These are phyloP conservation scores for Macrosiphum euphorbiae DNA, from an alignment of 2,888 invertebrate species.

Conservation along the genomic window DNA sequence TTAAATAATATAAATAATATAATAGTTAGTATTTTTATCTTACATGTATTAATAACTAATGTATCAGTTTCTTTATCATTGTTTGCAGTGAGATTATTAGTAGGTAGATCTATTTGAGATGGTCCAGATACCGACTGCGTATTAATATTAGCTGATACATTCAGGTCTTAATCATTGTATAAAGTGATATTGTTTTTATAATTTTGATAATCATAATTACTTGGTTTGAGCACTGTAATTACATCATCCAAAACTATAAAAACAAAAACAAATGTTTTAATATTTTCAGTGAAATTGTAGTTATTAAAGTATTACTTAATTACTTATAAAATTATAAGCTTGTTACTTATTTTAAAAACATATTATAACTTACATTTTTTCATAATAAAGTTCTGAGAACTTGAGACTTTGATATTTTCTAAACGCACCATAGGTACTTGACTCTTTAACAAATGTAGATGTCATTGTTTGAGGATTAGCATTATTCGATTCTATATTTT, in stretches of 20 bases:
- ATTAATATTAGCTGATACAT: too few relatives aligned
- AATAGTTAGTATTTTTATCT: too few relatives aligned
- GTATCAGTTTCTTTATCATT: too few relatives aligned
- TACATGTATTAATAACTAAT: too few relatives aligned
- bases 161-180: neutral
- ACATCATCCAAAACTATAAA: neutral
- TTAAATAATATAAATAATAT: too few relatives aligned
- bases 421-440: neutral
- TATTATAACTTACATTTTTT: conserved; percentile 1
- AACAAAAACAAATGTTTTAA: neutral
- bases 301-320: neutral
- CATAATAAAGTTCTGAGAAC: neutral
- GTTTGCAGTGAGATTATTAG: too few relatives aligned
- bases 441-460: too few relatives aligned
- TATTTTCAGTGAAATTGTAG: neutral
- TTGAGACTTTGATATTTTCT: neutral
- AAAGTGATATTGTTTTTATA: neutral
- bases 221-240: neutral
- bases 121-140: too few relatives aligned
- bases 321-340: neutral
- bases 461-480: neutral
- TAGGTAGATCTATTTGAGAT: too few relatives aligned
- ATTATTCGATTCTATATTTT: neutral
- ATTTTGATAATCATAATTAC: neutral
- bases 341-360: neutral